Base-by-base conservation (phyloP, 2,113 vertebrate genomes). In the Reinhardtius hippoglossoides region DNA sequence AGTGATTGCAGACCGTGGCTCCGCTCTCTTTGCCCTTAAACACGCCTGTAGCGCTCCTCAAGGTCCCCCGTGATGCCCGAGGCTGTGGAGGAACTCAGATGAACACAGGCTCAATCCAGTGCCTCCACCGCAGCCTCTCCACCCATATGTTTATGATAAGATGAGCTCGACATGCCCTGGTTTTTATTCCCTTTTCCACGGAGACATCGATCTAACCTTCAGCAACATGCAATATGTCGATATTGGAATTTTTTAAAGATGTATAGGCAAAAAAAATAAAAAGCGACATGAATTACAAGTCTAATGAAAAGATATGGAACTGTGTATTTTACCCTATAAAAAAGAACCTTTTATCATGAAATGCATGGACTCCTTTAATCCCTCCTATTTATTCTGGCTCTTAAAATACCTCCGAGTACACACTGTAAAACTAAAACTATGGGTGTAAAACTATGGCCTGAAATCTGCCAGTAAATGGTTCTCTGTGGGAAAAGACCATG, bases 1-100 rank as follows among this genome's bases (percentile, higher is more conserved):
- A 87, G 67, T 80, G 55, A 88, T 84, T 44, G 31, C 48, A 77
- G 72, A 48, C 71, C 48, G 23, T 18, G 73, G 67, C 65, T 90
- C 64, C 80, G 66, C 63, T 81, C 65, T 77, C 13, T 71, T 85
- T 27, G 54, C 83, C 88, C 78, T 84, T 85, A 88, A 92, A 92
- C 84, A 79, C 14, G 93, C 93, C 94, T 86, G 87, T 88, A 92
- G 94, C 92, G 24, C 85, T 93, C 86, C 89, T 93, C 72, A 74
- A 90, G 85, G 87, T 90, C 85, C 84, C 70, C 82, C 4, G 21
- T 60, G 80, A 79, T 84, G 92, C 92, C 93, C 3, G 70, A 91
- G 92, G 93, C 91, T 72, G 78, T 85, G 74, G 74, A 90, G 86
- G 81, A 87, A 88, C 87, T 86, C 80, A 0, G 56, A 66, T 87